Base-by-base conservation (phyloP, 2,888 invertebrate genomes). In the Tetanocera ferruginea region DNA sequence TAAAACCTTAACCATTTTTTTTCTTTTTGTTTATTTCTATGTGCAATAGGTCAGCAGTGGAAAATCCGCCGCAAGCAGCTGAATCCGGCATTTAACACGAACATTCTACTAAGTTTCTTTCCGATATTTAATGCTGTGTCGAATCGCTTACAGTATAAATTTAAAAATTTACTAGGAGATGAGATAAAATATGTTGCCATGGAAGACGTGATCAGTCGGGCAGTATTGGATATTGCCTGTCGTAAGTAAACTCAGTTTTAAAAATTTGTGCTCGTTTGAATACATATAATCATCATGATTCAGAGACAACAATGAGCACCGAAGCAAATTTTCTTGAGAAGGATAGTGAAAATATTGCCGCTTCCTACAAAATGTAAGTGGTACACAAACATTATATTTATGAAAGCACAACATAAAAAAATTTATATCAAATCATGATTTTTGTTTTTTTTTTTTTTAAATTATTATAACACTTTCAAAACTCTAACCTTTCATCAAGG, bases 301-400 rank as follows among this genome's bases (percentile, higher is more conserved):
- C 79, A 89, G 89, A 86, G 80, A 88, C 88, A 72, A 87, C 87
- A 51, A 89, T 89, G 89, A 88, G 88, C 64, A 87, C 87, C 2
- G 86, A 86, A 79, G 88, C 86, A 3, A 85, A 85, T 80, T 88
- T 88, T 67, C 85, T 87, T 2, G 83, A 86, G 79, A 81, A 85
- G 11, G 88, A 88, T 80, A 84, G 84, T n/a, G 84, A 85, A 4
- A 83, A 85, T 77, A 88, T 89, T 57, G 89, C 88, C 37, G 83
- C 82, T 77, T 84, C 87, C 74, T 88, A 88, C 80, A 88, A 87
- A 75, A 80, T 84, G 88, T 88, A 78, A 83, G 83, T 80, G 57
- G 23, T 11, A n/a, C 4, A 28, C 17, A 52, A 28, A 70, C 51
- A 51, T 43, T 5, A 52, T 19, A 4, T 17, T 52, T 51, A 51